These are phyloP conservation scores for Atta colombica DNA, from an alignment of 1,140 invertebrate species.

Conservation along the genomic window DNA sequence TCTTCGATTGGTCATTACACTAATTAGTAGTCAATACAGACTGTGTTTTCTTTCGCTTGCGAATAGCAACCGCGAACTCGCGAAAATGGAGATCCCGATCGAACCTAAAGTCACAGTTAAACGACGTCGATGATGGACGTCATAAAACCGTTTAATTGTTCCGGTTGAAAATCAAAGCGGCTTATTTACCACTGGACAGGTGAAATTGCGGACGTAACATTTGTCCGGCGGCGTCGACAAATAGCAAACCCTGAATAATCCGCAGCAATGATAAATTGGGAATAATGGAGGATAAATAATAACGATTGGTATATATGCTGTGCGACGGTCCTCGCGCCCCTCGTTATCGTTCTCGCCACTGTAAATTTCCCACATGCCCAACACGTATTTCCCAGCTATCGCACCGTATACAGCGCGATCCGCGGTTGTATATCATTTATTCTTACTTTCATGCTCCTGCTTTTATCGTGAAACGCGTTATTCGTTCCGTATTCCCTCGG, in stretches of 20 bases:
- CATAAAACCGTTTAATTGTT: slow-evolving; percentile 32
- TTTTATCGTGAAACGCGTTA: slow-evolving; percentile 55
- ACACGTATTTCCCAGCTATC: slow-evolving; percentile 22
- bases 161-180: slow-evolving; percentile 44
- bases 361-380: slow-evolving; percentile 50
- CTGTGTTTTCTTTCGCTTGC: neutral
- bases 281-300: slow-evolving; percentile 64
- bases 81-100: neutral
- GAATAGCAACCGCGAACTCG: neutral
- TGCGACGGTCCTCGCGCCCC: neutral
- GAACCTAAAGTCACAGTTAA: slow-evolving; percentile 3
- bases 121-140: neutral
- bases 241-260: slow-evolving; percentile 48
- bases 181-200: slow-evolving; percentile 41
- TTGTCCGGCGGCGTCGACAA: slow-evolving; percentile 48
- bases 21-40: slow-evolving; percentile 6
- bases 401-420: slow-evolving; percentile 1
- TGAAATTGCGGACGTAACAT: slow-evolving; percentile 39
- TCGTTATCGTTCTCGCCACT: slow-evolving; percentile 53
- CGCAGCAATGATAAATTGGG: slow-evolving; percentile 53
- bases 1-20: neutral
- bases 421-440: slow-evolving; percentile 57
- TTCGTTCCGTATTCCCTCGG: slow-evolving; percentile 39
- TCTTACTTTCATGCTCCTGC: slow-evolving; percentile 40
- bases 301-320: neutral